Base-by-base conservation (phyloP, 2,888 invertebrate species). In the Tholera decimalis region DNA sequence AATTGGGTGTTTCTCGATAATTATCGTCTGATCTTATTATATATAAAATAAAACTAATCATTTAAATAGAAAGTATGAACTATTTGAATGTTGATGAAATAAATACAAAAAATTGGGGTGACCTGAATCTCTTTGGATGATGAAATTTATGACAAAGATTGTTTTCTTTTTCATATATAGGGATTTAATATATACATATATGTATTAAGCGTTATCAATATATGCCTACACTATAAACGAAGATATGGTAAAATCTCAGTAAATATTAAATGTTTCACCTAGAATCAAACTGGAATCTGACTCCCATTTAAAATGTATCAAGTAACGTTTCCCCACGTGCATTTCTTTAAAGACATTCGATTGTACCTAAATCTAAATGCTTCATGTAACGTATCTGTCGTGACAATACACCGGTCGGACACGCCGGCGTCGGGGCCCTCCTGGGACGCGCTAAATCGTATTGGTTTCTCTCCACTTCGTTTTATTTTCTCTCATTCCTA, bases 371-470 rank as follows among this genome's bases (percentile, higher is more conserved):
- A 73, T 68, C 72, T 57, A 43, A 55, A 80, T 68, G 70, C 72
- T 70, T 67, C 57, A 43, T 58, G 68, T 63, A 55, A 64, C 53
- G 80, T 83, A 83, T 81, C 83, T 84, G 87, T 60, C 65, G 92
- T 91, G 93, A 93, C 92, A 93, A 91, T 91, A 84, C 84, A 85
- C 85, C 87, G 84, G 83, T 75, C 84, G 77, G 83, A 82, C 77
- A 78, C 85, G 77, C 82, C 74, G 66, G 70, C 60, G 76, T 51
- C 47, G 58, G 59, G 46, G 71, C 62, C 83, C 89, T 87, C 89
- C 82, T 80, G 93, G 91, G 93, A 89, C 85, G 79, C 80, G 88
- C 89, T 91, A 91, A 91, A 92, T 91, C 91, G 91, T 90, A 91
- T 92, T 90, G 91, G 90, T 91, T 91, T 88, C 89, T 85, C 86